Evolutionary conservation across 2,797 vertebrate species (phyloP), one percentile per base, ranked within the genome.

Genomic region (Alosa sapidissima): DNA sequence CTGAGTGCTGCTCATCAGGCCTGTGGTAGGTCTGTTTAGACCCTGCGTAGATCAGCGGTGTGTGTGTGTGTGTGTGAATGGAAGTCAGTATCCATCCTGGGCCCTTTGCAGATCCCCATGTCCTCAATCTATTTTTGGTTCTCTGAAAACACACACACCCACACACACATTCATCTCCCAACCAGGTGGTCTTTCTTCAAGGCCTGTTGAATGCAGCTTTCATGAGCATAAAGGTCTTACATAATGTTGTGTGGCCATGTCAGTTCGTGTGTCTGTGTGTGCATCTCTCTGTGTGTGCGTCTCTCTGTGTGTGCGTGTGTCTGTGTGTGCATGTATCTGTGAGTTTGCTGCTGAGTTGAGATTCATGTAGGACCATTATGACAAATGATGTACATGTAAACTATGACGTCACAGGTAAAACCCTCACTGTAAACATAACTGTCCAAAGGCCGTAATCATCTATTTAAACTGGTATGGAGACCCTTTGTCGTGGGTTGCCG

Each of bases 61-160:
- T 82, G 36, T 24, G 54, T 87, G 82, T 88, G 83, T 82, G 81
- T 49, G 24, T 65, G 24, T 33, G 47, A 19, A 52, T 36, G 78
- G 84, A 85, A 82, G 83, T 87, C 83, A 85, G 55, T 41, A 72
- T 72, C 28, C 65, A 78, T 45, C 72, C 41, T 21, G 41, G 72
- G 72, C 72, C 41, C 72, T 1, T 47, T 45, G 33, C 41, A 47
- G 14, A 78, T 47, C 33, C 72, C 41, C 16, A 7, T 47, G 41
- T 78, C 16, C 72, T 45, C 68, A 75, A 36, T 75, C 10, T 72
- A 11, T 75, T 75, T 4, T 41, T 28, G 13, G 36, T 75, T 45
- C 68, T 75, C 14, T 75, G 68, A 75, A 75, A 1, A 65, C 60
- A 65, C 60, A 65, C 28, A 33, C 28, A 33, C 62, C 33, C 6